These are phyloP conservation scores for Trachythela sp. DNA, from an alignment of 64 coral and sea anemone species.

Conservation along the genomic window DNA sequence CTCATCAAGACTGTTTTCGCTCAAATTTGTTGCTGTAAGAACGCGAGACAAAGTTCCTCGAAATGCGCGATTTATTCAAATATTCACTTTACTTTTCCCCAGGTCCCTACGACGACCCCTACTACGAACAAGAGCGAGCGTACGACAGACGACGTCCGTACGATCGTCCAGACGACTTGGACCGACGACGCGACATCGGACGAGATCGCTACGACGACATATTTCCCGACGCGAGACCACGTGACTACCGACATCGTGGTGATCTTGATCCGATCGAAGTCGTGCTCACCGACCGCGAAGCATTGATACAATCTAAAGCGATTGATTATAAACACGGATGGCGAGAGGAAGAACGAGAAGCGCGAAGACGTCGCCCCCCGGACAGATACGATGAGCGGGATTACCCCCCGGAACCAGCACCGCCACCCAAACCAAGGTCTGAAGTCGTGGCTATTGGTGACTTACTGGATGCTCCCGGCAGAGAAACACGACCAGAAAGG, in stretches of 20 bases:
- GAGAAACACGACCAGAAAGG: slow-evolving; percentile 79
- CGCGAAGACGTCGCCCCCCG: neutral
- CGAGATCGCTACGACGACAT: neutral
- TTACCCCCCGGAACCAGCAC: slow-evolving; percentile 27
- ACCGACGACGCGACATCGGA: neutral
- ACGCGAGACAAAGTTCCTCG: too few relatives aligned
- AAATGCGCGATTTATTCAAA: neutral
- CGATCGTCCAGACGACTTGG: neutral
- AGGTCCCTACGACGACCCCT: neutral
- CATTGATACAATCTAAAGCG: neutral
- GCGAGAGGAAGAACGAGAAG: neutral
- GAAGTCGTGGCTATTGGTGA: slow-evolving; percentile 83
- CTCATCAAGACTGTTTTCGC: too few relatives aligned
- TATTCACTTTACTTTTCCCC: neutral
- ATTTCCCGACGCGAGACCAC: neutral
- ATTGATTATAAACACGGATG: neutral
- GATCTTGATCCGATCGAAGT: neutral
- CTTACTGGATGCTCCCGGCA: slow-evolving; percentile 69
- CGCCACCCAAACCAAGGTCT: slow-evolving; percentile 48
- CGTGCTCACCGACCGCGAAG: neutral
- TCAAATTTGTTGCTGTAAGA: too few relatives aligned
- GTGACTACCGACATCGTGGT: neutral
- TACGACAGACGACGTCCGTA: neutral
- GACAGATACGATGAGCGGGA: slow-evolving; percentile 39
- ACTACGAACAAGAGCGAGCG: neutral